These are phyloP conservation scores for Andrena hattorfiana DNA, from an alignment of 2,888 invertebrate genomes.

Conservation along the genomic window DNA sequence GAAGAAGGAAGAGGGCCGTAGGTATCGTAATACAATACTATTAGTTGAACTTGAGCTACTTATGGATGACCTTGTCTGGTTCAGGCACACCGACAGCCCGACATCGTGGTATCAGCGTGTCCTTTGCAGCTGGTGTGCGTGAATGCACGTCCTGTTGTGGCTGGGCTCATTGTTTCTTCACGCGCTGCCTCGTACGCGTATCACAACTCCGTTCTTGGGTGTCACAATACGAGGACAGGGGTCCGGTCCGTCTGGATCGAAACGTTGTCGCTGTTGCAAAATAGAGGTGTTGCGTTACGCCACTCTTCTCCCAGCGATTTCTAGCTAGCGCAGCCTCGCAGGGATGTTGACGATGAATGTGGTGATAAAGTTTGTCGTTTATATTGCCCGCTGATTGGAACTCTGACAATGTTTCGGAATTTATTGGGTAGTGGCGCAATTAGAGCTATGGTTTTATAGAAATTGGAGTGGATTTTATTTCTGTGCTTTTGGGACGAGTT, in stretches of 20 bases:
- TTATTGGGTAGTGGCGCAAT: no score
- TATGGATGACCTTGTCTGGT: constrained; percentile 81
- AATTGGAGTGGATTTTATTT: no score
- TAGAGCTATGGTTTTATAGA: no score
- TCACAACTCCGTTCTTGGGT: constrained; percentile 39
- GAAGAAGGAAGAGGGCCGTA: constrained; percentile 68
- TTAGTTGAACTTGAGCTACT: constrained; percentile 83
- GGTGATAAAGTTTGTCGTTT: not conserved
- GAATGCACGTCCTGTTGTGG: constrained; percentile 56
- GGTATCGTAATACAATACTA: constrained; percentile 79
- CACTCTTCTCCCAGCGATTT: not conserved
- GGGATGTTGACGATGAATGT: not conserved
- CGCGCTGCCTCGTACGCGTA: constrained; percentile 30
- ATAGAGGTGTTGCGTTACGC: constrained; percentile 45
- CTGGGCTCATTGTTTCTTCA: constrained; percentile 52
- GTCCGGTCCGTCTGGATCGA: constrained; percentile 44
- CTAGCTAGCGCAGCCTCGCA: not conserved
- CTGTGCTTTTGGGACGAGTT: no score
- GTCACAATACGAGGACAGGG: constrained; percentile 41
- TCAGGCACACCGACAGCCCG: constrained; percentile 42
- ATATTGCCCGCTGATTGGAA: no score
- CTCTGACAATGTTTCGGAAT: no score
- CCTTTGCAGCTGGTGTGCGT: constrained; percentile 45
- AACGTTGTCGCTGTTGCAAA: constrained; percentile 48
- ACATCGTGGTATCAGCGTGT: constrained; percentile 15